Conservation (phyloP, 1,140 invertebrate genomes). For the Dinoponera quadriceps region DNA sequence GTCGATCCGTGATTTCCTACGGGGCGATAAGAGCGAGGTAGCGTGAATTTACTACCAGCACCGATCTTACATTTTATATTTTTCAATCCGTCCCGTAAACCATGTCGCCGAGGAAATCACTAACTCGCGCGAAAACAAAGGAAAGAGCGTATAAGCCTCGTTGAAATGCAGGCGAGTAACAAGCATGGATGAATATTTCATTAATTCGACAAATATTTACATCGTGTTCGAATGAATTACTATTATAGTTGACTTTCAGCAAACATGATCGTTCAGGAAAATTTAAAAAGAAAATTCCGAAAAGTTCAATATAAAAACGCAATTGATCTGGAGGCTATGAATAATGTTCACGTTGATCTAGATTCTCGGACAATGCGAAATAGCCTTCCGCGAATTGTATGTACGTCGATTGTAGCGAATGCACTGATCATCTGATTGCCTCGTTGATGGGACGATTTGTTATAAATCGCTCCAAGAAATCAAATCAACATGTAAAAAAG, state of each 20-base stretch:
- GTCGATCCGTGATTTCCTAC: constrained; percentile 25
- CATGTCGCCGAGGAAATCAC: not conserved
- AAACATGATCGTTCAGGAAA: not conserved
- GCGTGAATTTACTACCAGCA: constrained; percentile 12
- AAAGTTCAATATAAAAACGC: not conserved
- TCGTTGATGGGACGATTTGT: constrained; percentile 31
- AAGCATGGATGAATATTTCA: constrained; percentile 5
- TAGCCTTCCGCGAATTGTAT: constrained; percentile 38
- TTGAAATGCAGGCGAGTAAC: not conserved
- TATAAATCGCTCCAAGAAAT: constrained; percentile 51
- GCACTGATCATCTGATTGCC: constrained; percentile 39
- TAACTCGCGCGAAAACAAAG: not conserved
- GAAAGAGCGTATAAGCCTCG: not conserved
- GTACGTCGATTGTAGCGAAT: constrained; percentile 26
- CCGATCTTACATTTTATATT: constrained; percentile 18
- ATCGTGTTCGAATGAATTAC: not conserved
- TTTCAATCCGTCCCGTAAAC: not conserved
- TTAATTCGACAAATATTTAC: not conserved
- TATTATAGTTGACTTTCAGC: not conserved
- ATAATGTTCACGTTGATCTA: constrained; percentile 43
- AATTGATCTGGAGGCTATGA: not conserved
- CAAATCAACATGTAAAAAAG: constrained; percentile 26
- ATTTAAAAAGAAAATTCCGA: constrained; percentile 2
- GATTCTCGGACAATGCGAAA: constrained; percentile 47
- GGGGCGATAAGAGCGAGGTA: constrained; percentile 1